Conservation (phyloP, 1,140 invertebrate species). For the Anthonomus grandis region DNA sequence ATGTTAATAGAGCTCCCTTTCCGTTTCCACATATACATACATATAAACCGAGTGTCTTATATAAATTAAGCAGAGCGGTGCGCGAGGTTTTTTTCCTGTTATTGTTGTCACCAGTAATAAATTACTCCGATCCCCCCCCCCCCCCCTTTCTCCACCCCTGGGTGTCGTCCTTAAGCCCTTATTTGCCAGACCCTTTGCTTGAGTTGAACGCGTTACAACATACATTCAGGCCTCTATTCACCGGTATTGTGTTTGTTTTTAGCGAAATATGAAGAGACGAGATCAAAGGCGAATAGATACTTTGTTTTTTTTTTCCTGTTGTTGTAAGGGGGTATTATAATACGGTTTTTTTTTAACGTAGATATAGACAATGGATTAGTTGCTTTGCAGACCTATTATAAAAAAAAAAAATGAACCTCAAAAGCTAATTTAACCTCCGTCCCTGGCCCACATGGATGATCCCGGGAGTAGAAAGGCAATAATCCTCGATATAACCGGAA, state of each 20-base stretch:
- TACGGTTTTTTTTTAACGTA: too few species aligned
- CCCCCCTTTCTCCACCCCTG: not conserved
- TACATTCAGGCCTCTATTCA: slow-evolving; percentile 1
- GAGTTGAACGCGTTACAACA: not conserved
- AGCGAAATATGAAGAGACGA: not conserved
- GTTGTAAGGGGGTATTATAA: too few species aligned
- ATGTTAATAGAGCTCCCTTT: slow-evolving; percentile 11
- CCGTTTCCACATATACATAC: not conserved
- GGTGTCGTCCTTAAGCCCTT: not conserved
- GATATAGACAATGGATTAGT: too few species aligned
- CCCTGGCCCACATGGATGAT: too few species aligned
- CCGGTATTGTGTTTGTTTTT: not conserved
- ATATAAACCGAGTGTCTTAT: slow-evolving; percentile 11
- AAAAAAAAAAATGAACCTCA: too few species aligned
- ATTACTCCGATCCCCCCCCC: not conserved
- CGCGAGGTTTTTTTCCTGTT: slow-evolving; percentile 2
- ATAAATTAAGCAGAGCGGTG: slow-evolving; percentile 9
- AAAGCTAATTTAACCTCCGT: too few species aligned
- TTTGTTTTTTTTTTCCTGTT: too few species aligned
- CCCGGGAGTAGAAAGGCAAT: too few species aligned
- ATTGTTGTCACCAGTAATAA: too few species aligned
- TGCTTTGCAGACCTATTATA: too few species aligned
- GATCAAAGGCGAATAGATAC: slow-evolving; percentile 2
- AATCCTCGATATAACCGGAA: too few species aligned
- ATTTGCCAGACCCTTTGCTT: not conserved